Evolutionary conservation across 2,797 vertebrate genomes (phyloP).

Genomic region (Parauchenoglanis punctatus): DNA sequence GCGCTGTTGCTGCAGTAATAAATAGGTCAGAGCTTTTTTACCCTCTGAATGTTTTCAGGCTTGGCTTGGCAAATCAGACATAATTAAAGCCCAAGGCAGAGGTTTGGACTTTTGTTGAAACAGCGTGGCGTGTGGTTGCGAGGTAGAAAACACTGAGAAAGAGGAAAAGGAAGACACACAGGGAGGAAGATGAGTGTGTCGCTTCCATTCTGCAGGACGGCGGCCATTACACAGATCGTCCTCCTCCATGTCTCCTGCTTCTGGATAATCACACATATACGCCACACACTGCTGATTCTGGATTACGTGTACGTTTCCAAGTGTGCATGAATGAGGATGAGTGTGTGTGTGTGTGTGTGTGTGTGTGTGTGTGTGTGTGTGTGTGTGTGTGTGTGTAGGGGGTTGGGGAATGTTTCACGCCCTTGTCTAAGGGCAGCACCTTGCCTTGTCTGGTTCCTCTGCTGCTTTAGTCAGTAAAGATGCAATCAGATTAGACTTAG

Average conservation of each 20-base stretch:
- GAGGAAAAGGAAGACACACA: background rate
- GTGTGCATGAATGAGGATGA: background rate
- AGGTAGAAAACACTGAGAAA: conserved; percentile 17
- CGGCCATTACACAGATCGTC: background rate
- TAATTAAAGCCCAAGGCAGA: conserved; percentile 86
- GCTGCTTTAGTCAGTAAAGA: conserved; percentile 59
- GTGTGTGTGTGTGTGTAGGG: background rate
- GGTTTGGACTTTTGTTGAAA: conserved; percentile 82
- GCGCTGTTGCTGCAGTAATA: conserved; percentile 75
- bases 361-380: background rate
- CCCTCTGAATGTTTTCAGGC: conserved; percentile 79
- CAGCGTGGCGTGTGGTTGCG: conserved; percentile 60
- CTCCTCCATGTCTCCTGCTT: background rate
- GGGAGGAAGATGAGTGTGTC: background rate
- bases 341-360: background rate
- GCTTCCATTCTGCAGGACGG: background rate
- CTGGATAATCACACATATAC: conserved; percentile 9
- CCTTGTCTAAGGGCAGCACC: conserved; percentile 54
- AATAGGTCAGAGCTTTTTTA: conserved; percentile 84
- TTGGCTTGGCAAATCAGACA: conserved; percentile 83
- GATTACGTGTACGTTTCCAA: background rate
- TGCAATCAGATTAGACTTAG: conserved; percentile 56
- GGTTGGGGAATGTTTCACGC: conserved; percentile 22
- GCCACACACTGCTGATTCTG: background rate
- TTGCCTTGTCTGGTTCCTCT: conserved; percentile 27